Percentiles rank a stretch among this genome's conserved stretches.
phyloP scores from a whole-genome alignment of 2,797 vertebrate species.

The Enteromius fasciolatus region DNA sequence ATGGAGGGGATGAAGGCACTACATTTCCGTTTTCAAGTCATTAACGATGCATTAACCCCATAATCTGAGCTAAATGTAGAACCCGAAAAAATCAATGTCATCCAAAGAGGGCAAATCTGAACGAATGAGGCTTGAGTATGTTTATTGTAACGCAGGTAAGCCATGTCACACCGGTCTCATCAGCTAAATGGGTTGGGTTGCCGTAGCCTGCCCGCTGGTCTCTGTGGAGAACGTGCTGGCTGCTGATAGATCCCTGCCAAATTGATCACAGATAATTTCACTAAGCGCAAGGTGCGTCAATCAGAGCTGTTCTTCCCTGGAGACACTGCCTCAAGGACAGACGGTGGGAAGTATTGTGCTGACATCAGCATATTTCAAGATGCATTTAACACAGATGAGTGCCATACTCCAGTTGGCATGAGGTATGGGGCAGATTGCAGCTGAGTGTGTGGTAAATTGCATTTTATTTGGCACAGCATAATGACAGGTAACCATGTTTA shows the following conservation, averaged over 20 bases:
- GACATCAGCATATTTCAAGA: slow-evolving; percentile 52
- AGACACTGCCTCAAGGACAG: slow-evolving; percentile 58
- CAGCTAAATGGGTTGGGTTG: slow-evolving; percentile 56
- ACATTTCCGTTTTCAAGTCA: slow-evolving; percentile 41
- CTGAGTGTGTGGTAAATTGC: slow-evolving; percentile 46
- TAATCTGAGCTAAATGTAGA: slow-evolving; percentile 46
- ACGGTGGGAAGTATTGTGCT: slow-evolving; percentile 30
- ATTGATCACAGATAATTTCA: slow-evolving; percentile 61
- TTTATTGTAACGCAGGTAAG: slow-evolving; percentile 31
- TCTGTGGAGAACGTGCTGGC: slow-evolving; percentile 36
- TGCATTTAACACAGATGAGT: slow-evolving; percentile 34
- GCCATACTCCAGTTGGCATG: slow-evolving; percentile 25
- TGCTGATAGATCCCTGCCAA: slow-evolving; percentile 54
- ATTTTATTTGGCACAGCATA: slow-evolving; percentile 40
- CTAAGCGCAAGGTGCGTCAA: slow-evolving; percentile 58
- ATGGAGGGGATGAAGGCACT: slow-evolving; percentile 23
- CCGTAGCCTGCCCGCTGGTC: slow-evolving; percentile 24
- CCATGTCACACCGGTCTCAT: slow-evolving; percentile 48
- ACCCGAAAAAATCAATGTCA: slow-evolving; percentile 40
- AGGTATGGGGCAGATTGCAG: slow-evolving; percentile 38
- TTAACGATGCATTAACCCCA: slow-evolving; percentile 42
- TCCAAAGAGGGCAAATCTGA: slow-evolving; percentile 26
- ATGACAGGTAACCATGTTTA: slow-evolving; percentile 34
- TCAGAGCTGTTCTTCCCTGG: slow-evolving; percentile 51
- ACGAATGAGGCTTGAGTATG: slow-evolving; percentile 28